A percentile compares a stretch with the other conserved stretches of the same genome.
These are phyloP conservation scores for Sialia sialis DNA, from an alignment of 2,113 vertebrate genomes.

Conservation along the genomic window DNA sequence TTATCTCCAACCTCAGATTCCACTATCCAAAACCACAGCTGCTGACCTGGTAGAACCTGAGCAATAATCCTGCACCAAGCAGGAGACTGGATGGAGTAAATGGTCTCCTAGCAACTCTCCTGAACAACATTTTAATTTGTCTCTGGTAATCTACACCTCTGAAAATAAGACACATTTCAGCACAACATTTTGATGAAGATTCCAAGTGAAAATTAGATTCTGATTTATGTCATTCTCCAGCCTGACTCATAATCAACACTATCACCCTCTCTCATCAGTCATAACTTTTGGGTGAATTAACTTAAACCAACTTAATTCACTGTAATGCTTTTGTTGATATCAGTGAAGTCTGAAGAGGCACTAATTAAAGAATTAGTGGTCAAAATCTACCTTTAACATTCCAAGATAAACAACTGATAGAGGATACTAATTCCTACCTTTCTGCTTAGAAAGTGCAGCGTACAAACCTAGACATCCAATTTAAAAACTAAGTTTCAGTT, in stretches of 20 bases:
- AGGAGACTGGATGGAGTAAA: neutral
- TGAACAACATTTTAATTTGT: neutral
- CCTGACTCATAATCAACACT: neutral
- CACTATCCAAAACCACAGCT: neutral
- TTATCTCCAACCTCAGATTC: neutral
- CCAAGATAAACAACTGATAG: neutral
- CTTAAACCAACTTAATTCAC: neutral
- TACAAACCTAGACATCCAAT: neutral
- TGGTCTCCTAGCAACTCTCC: neutral
- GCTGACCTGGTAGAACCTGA: neutral
- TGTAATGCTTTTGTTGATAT: neutral
- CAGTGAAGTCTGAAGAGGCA: neutral
- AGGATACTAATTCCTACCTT: neutral
- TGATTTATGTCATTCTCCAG: neutral
- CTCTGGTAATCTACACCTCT: neutral
- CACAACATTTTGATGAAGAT: neutral
- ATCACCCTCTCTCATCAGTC: neutral
- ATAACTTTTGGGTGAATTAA: neutral
- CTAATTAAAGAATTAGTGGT: neutral
- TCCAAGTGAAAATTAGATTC: neutral
- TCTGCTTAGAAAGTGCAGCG: neutral
- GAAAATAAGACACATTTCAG: neutral
- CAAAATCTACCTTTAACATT: neutral
- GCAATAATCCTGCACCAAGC: rapidly evolving
- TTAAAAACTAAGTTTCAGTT: neutral